Base-by-base conservation (phyloP, 1,140 invertebrate genomes). In the Xylocopa sonorina region DNA sequence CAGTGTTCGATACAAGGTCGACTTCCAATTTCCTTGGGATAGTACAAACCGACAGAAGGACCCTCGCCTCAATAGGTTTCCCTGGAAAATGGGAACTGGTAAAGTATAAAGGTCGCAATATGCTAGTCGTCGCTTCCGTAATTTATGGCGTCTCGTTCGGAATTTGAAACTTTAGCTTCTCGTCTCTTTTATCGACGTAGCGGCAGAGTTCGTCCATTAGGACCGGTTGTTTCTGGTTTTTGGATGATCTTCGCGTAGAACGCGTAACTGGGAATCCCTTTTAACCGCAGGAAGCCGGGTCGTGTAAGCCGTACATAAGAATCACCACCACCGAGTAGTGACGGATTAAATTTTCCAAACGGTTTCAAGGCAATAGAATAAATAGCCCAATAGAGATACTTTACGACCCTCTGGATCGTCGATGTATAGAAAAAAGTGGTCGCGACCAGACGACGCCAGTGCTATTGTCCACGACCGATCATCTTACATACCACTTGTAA, bases 401-500 rank as follows among this genome's bases (percentile, higher is more conserved):
- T 57, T 38, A 41, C 14, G 38, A 68, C 16, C 21, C 18, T 34
- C 57, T 57, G 41, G 34, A 4, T 24, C 27, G 29, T 0, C 29
- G n/a, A 43, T 16, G 34, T 24, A 24, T 10, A 14, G 18, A 51
- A 60, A 51, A 63, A 68, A 58, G 78, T 57, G 60, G 75, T 67
- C 53, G 74, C 64, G 74, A 77, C 66, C 64, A 63, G 55, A 34
- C 67, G 71, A 57, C 85, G 58, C 48, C 75, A n/a, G 12, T 62
- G 38, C 51, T 38, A 32, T 68, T 78, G 80, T 34, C 62, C 80
- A 46, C 71, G 66, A 71, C 79, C 69, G 72, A 83, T 76, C 68
- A 77, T 83, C 85, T 76, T 78, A n/a, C n/a, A n/a, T n/a, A 77
- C 85, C 57, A 51, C 58, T 77, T 46, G 62, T 51, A 72, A 81